Evolutionary conservation across 2,113 vertebrate genomes (phyloP), one percentile per base, ranked within the genome.

Genomic region (Tragelaphus strepsiceros): DNA sequence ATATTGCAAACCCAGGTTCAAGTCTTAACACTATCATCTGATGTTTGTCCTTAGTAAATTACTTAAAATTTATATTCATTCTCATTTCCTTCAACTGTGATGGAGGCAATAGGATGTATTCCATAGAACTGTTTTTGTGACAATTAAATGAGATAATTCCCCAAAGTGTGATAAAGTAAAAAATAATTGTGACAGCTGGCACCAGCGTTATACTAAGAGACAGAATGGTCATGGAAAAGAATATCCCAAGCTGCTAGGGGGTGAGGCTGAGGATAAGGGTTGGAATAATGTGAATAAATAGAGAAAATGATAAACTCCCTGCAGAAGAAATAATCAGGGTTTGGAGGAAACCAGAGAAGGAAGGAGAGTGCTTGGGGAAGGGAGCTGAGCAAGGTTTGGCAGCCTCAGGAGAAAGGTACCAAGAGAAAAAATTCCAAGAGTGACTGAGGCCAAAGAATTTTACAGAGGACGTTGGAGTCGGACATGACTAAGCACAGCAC

Each of bases 131-230:
- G 35, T 64, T 91, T 64, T 32, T 81, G 77, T 64, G 85, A 74
- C 67, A 85, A 58, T 91, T 96, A 92, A 94, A 88, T 90, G 91
- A 97, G 51, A 61, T 74, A 93, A 97, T 91, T 93, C 64, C 85
- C 82, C 39, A 35, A 94, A 88, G 32, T 92, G 11, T 83, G 54
- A 90, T 81, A 96, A 94, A 96, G 67, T 91, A 59, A 88, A 88
- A 91, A 94, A 83, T 78, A 90, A 78, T 71, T 84, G 49, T 74
- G 49, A 84, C 71, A 85, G 64, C 74, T 96, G 93, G 78, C 59
- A 88, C 14, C 22, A 84, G 58, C 81, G 46, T 62, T 94, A 90
- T 19, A 30, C 77, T 88, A 51, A 49, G 74, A 96, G 89, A 94
- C 26, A 43, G 62, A 93, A 56, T 15, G 28, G 4, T 88, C 35